Evolutionary conservation across 2,113 vertebrate genomes (phyloP), one percentile per base, ranked within the genome.

Genomic region (Herpailurus yagouaroundi): DNA sequence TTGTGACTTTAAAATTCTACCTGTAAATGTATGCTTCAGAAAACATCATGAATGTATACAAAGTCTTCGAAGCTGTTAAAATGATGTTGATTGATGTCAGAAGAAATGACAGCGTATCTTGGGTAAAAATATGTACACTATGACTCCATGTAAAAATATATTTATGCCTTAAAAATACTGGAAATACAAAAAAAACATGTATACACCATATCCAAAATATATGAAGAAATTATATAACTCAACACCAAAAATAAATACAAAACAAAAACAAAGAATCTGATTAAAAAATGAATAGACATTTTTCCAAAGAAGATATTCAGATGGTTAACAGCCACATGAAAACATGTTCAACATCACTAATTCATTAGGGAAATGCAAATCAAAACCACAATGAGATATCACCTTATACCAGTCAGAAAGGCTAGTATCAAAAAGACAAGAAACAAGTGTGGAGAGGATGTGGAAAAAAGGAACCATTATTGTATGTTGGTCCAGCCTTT

Each of bases 81-180:
- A 4, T 76, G 68, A 76, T 94, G 79, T 38, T 86, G 14, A 23
- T 33, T 89, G 95, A 92, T 85, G 50, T 63, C 89, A 74, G 89
- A 82, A n/a, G 15, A 92, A 83, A 52, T 31, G 68, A 55, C 74
- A 83, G 86, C 77, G 48, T 94, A 82, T 68, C 86, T 66, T 97
- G 82, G 95, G 27, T 93, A 88, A 96, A 96, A 95, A n/a, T 84
- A 48, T 71, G 36, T 95, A 97, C 83, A 90, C 0, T 64, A 33
- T 85, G 33, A 92, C 45, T 76, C n/a, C 57, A 73, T 95, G 79
- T 83, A 90, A 86, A 89, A 79, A 93, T 16, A 77, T 55, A 95
- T 88, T 93, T 97, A 95, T 73, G 38, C 81, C 95, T 91, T 97
- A 95, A 96, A 97, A 96, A 50, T 82, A 91, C 4, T 77, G 31